Percentiles rank a stretch among this genome's conserved stretches.
Conservation (phyloP, 2,888 invertebrate genomes). For the Cecidostiba fungosa region DNA sequence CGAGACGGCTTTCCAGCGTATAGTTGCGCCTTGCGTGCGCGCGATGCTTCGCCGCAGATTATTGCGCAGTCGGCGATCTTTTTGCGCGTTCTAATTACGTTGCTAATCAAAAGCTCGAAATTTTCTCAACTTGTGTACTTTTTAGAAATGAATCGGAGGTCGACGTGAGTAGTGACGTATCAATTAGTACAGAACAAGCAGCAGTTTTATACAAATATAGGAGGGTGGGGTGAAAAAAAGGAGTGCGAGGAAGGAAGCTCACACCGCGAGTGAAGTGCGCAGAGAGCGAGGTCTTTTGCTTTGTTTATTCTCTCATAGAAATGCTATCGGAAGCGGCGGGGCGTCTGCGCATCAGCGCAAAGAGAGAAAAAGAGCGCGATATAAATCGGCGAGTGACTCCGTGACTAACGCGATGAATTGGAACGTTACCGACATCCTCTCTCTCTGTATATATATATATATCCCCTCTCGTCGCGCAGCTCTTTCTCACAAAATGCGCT, state of each 20-base stretch:
- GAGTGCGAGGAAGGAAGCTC: neutral
- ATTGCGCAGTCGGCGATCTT: neutral
- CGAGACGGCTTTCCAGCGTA: neutral
- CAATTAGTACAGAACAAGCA: too few species aligned
- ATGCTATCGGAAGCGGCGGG: constrained; percentile 29
- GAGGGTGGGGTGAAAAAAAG: neutral
- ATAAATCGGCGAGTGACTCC: constrained; percentile 59
- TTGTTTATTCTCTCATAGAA: constrained; percentile 47
- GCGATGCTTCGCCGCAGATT: neutral
- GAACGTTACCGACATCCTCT: constrained; percentile 66
- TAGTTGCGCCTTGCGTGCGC: too few species aligned
- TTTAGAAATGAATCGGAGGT: too few species aligned
- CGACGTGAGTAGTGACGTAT: too few species aligned
- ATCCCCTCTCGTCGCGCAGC: neutral
- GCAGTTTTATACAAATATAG: too few species aligned
- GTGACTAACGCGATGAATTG: constrained; percentile 68
- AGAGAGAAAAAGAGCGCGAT: constrained; percentile 32
- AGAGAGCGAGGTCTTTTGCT: constrained; percentile 20
- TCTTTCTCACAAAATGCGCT: too few species aligned
- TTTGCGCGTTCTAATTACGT: constrained; percentile 3
- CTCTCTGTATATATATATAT: too few species aligned
- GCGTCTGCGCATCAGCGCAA: neutral
- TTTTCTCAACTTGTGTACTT: too few species aligned
- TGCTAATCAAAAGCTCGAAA: too few species aligned
- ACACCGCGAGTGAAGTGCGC: too few species aligned